Percentiles rank a stretch among this genome's conserved stretches.
Evolutionary conservation across 2,113 vertebrate genomes (phyloP).

Genomic region (Toxostoma redivivum): DNA sequence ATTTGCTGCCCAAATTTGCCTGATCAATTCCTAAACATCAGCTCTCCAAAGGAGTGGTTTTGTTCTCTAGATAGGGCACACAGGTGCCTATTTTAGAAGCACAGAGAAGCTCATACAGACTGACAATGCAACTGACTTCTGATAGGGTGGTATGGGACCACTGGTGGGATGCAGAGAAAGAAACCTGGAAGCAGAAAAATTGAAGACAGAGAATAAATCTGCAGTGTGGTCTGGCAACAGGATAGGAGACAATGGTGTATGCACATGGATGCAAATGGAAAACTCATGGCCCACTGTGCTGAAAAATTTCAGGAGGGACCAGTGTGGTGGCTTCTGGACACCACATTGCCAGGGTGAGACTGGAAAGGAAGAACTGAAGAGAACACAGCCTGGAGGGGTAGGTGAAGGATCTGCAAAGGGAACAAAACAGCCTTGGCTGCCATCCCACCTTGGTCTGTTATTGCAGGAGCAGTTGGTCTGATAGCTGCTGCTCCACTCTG

Average conservation of each 20-base stretch:
- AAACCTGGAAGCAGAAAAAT: neutral
- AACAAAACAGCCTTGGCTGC: neutral
- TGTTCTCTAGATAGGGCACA: neutral
- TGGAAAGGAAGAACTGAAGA: neutral
- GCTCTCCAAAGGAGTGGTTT: neutral
- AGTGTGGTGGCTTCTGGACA: neutral
- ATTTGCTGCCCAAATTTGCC: neutral
- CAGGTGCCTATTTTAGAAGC: neutral
- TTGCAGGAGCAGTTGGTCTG: neutral
- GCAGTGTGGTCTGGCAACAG: neutral
- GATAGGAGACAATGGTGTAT: fast-evolving
- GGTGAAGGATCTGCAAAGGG: neutral
- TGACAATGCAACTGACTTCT: neutral
- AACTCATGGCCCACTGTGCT: neutral
- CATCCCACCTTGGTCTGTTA: neutral
- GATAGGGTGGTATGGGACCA: neutral
- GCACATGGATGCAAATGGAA: neutral
- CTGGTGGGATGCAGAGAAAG: neutral
- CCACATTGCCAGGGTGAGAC: neutral
- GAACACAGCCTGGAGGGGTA: neutral
- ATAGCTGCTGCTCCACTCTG: neutral
- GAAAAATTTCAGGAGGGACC: neutral
- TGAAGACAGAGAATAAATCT: neutral
- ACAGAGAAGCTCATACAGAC: neutral
- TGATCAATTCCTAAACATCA: neutral